Percentiles rank a stretch among this genome's conserved stretches.
phyloP scores from a whole-genome alignment of 2,888 invertebrate genomes.

The Lepidochrysops patricia region DNA sequence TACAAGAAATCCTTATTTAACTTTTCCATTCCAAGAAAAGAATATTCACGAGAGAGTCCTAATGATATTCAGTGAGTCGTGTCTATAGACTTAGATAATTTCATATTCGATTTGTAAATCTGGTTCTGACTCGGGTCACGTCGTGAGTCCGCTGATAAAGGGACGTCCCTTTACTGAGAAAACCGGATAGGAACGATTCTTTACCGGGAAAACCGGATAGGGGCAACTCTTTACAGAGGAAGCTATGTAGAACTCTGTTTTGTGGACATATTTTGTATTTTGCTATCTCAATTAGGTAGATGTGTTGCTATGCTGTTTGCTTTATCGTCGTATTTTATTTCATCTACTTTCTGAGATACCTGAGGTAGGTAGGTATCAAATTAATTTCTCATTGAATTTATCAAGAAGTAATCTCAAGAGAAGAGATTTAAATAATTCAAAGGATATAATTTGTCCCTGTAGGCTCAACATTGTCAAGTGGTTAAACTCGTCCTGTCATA shows the following conservation, averaged over 20 bases:
- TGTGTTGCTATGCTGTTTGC: too few relatives aligned
- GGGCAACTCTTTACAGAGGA: neutral
- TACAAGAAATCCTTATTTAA: neutral
- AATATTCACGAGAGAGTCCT: neutral
- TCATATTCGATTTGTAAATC: neutral
- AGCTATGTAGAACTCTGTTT: too few relatives aligned
- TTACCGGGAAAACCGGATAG: neutral
- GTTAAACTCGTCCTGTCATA: constrained; percentile 2
- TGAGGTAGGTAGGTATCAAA: too few relatives aligned
- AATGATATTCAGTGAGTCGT: neutral
- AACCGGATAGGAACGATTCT: neutral
- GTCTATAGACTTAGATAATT: constrained; percentile 1
- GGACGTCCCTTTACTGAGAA: neutral
- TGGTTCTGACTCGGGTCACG: neutral
- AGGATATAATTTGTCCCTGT: neutral
- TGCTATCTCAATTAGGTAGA: too few relatives aligned
- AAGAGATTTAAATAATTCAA: neutral
- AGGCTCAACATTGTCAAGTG: neutral
- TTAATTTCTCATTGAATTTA: too few relatives aligned
- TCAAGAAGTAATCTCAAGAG: too few relatives aligned
- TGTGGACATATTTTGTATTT: too few relatives aligned
- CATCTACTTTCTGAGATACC: too few relatives aligned
- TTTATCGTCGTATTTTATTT: too few relatives aligned
- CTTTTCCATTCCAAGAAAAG: neutral
- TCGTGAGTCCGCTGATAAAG: neutral